Percentiles rank a stretch among this genome's conserved stretches.
Conservation (phyloP, 2,888 invertebrate species). For the Dasysyrphus tricinctus region DNA sequence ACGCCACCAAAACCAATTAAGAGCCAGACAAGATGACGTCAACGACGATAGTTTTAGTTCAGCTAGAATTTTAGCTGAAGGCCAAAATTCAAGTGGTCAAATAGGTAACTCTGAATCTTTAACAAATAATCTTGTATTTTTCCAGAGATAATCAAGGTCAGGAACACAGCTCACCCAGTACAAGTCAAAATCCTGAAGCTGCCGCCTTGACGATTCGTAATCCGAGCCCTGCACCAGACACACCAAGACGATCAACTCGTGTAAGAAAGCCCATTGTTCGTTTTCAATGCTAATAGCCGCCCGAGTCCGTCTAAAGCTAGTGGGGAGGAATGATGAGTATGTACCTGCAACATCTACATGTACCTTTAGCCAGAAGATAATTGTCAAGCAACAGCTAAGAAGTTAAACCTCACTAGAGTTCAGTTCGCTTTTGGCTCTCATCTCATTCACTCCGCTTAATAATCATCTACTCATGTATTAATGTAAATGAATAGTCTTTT, state of each 20-base stretch:
- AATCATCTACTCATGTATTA: too few relatives aligned
- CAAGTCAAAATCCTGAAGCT: background rate
- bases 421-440: too few relatives aligned
- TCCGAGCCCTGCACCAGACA: background rate
- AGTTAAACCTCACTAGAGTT: too few relatives aligned
- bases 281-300: background rate
- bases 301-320: background rate
- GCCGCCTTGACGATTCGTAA: too few relatives aligned
- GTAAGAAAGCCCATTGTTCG: background rate
- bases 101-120: background rate
- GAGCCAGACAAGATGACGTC: slow-evolving; percentile 5
- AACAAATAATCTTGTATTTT: background rate
- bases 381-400: too few relatives aligned
- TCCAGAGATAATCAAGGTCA: slow-evolving; percentile 1
- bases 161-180: background rate
- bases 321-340: slow-evolving; percentile 15
- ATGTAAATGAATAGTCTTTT: too few relatives aligned
- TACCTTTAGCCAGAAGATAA: too few relatives aligned
- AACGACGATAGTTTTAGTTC: slow-evolving; percentile 6
- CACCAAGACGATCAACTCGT: background rate
- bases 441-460: too few relatives aligned
- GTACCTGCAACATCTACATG: background rate
- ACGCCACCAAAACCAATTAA: slow-evolving; percentile 10
- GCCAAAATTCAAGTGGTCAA: background rate
- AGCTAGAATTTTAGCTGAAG: background rate